These are phyloP conservation scores for Sebastes variabilis DNA, from an alignment of 2,797 vertebrate species.

Conservation along the genomic window DNA sequence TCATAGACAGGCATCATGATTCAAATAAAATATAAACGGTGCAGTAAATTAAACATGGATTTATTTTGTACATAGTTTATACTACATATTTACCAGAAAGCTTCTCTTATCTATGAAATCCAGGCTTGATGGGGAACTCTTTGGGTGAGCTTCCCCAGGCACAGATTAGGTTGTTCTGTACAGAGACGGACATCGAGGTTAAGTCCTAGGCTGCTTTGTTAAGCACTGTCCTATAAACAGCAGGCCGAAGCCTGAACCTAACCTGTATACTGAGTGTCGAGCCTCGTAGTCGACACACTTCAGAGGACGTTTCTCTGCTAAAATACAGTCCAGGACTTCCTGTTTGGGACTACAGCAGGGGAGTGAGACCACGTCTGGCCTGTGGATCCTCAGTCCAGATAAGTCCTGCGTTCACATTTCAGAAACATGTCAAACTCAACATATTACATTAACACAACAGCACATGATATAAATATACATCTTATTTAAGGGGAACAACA, in stretches of 20 bases:
- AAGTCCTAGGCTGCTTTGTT: slow-evolving; percentile 47
- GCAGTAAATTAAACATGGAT: slow-evolving; percentile 73
- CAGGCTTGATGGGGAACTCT: slow-evolving; percentile 61
- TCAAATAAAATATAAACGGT: slow-evolving; percentile 69
- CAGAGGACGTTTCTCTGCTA: slow-evolving; percentile 33
- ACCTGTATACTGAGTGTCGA: slow-evolving; percentile 12
- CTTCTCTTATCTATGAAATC: slow-evolving; percentile 68
- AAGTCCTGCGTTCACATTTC: slow-evolving; percentile 74
- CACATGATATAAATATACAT: slow-evolving; percentile 74
- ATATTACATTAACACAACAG: slow-evolving; percentile 70
- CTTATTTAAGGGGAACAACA: slow-evolving; percentile 51
- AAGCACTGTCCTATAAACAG: slow-evolving; percentile 34
- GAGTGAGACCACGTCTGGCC: slow-evolving; percentile 36
- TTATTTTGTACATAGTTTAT: slow-evolving; percentile 74
- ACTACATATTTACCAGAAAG: slow-evolving; percentile 75
- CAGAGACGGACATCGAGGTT: slow-evolving; percentile 55
- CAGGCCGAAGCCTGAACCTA: slow-evolving; percentile 25
- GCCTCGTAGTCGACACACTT: slow-evolving; percentile 21
- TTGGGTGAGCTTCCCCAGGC: slow-evolving; percentile 60
- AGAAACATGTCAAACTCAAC: slow-evolving; percentile 72
- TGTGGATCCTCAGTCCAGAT: slow-evolving; percentile 51
- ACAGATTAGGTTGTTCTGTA: slow-evolving; percentile 70
- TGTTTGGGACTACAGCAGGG: slow-evolving; percentile 7
- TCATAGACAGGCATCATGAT: slow-evolving; percentile 69
- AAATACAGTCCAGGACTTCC: slow-evolving; percentile 30